These are phyloP conservation scores for Neodiprion lecontei DNA, from an alignment of 1,140 invertebrate genomes.

Conservation along the genomic window DNA sequence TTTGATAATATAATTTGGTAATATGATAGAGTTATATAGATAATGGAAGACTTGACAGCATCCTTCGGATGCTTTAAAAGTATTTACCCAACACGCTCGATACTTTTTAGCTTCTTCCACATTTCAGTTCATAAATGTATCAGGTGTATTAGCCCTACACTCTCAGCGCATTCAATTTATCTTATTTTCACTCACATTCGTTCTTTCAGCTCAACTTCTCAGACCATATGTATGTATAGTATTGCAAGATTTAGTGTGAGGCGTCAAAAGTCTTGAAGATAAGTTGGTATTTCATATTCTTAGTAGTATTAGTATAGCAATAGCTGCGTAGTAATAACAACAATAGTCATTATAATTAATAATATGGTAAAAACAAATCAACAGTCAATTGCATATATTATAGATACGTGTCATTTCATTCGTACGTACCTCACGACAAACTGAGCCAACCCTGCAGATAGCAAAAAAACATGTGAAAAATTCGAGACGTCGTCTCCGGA, in stretches of 20 bases:
- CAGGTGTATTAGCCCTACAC: not conserved
- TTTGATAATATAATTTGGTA: not conserved
- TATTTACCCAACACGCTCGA: conserved; percentile 40
- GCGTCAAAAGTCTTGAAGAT: not conserved
- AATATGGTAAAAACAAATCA: too few species aligned
- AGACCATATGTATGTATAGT: not conserved
- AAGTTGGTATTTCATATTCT: not conserved
- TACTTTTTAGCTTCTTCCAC: not conserved
- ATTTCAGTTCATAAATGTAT: conserved; percentile 27
- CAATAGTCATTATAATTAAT: not conserved
- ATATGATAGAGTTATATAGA: conserved; percentile 40
- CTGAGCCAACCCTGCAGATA: too few species aligned
- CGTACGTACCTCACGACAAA: too few species aligned
- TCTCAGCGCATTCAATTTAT: not conserved
- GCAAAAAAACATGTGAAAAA: too few species aligned
- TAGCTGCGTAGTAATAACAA: not conserved
- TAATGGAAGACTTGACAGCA: conserved; percentile 59
- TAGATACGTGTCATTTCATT: too few species aligned
- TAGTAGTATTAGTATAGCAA: not conserved
- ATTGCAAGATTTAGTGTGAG: not conserved
- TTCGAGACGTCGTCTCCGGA: too few species aligned
- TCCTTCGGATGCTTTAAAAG: conserved; percentile 52
- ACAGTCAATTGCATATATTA: too few species aligned
- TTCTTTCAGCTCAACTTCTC: not conserved
- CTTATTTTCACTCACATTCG: not conserved